These are phyloP conservation scores for Caenorhabditis sulstoni DNA, from an alignment of 2,888 invertebrate genomes.

Conservation along the genomic window DNA sequence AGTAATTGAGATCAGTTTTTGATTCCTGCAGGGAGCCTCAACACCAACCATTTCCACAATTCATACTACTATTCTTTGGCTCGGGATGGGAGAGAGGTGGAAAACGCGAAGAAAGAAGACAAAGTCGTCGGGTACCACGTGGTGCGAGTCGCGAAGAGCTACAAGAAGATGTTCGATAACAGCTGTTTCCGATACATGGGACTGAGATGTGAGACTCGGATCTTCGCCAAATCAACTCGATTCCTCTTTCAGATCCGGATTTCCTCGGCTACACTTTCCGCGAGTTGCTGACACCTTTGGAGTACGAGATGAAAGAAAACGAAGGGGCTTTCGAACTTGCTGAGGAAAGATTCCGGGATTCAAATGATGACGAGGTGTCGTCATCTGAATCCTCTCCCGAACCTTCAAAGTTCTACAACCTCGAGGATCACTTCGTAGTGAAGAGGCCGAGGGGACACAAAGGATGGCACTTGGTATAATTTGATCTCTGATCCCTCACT, in stretches of 20 bases:
- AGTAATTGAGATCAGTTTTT: too few relatives aligned
- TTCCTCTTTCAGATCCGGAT: slow-evolving; percentile 33
- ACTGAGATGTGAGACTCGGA: slow-evolving; percentile 22
- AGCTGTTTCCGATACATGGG: slow-evolving; percentile 44
- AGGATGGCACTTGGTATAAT: slow-evolving; percentile 20
- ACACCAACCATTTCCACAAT: slow-evolving; percentile 13
- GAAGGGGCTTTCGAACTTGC: slow-evolving; percentile 7
- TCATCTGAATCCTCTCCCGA: neutral
- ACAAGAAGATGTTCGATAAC: slow-evolving; percentile 38
- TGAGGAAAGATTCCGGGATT: neutral
- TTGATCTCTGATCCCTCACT: neutral
- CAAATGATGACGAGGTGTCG: neutral
- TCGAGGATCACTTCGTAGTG: slow-evolving; percentile 33
- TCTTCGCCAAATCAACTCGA: too few relatives aligned
- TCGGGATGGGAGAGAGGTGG: neutral
- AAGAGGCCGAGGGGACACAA: slow-evolving; percentile 7
- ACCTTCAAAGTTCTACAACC: slow-evolving; percentile 21
- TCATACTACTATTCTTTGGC: slow-evolving; percentile 15
- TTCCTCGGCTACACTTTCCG: slow-evolving; percentile 28
- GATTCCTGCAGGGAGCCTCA: slow-evolving; percentile 19
- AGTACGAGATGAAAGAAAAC: slow-evolving; percentile 34
- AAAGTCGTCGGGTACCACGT: slow-evolving; percentile 45
- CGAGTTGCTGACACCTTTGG: slow-evolving; percentile 20
- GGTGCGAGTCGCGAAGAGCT: slow-evolving; percentile 27
- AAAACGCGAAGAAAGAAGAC: slow-evolving; percentile 18